phyloP scores from a whole-genome alignment of 1,140 invertebrate genomes.

The Conopomorpha cramerella region DNA sequence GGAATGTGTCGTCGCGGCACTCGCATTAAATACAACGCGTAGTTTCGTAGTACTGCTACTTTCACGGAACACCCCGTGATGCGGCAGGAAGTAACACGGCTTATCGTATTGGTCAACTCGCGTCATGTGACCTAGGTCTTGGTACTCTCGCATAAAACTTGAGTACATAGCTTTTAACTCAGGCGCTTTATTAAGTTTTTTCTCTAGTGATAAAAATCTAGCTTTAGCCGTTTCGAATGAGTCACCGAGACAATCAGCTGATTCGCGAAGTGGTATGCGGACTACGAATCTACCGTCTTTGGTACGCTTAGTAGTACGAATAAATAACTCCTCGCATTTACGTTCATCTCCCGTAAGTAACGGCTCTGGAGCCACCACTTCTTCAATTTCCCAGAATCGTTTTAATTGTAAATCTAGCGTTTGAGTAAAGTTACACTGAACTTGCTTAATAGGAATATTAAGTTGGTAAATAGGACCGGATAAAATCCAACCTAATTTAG shows the following conservation, averaged over 20 bases:
- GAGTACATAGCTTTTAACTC: constrained; percentile 1
- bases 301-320: constrained; percentile 10
- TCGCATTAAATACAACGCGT: constrained; percentile 3
- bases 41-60: constrained; percentile 5
- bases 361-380: background rate
- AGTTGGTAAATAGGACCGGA: constrained; percentile 1
- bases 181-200: background rate
- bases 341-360: constrained; percentile 9
- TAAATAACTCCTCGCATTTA: constrained; percentile 14
- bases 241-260: constrained; percentile 1
- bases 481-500: constrained; percentile 4
- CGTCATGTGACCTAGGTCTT: constrained; percentile 5
- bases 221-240: background rate
- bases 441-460: background rate
- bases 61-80: constrained; percentile 5
- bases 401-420: constrained; percentile 1
- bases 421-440: constrained; percentile 2
- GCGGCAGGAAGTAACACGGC: constrained; percentile 1
- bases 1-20: background rate
- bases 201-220: constrained; percentile 1
- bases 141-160: constrained; percentile 1
- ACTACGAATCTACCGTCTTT: constrained; percentile 14
- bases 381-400: constrained; percentile 2
- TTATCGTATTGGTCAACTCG: background rate
- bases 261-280: constrained; percentile 1